These are phyloP conservation scores for Decapterus maruadsi DNA, from an alignment of 2,797 vertebrate genomes.

Conservation along the genomic window DNA sequence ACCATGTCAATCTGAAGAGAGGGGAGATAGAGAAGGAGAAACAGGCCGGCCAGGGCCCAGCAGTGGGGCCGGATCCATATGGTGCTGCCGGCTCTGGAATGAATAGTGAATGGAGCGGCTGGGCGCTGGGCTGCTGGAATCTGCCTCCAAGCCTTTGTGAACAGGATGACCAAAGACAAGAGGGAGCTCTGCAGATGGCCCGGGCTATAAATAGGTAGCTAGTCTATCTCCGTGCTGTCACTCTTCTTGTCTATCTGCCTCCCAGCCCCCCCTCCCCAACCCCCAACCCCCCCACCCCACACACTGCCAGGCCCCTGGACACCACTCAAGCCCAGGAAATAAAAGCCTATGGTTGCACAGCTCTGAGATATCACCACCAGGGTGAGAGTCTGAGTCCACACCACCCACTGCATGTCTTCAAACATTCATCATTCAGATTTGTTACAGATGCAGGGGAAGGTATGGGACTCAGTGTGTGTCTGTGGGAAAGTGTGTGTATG, in stretches of 20 bases:
- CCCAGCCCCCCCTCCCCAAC: slow-evolving; percentile 52
- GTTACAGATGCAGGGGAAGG: slow-evolving; percentile 50
- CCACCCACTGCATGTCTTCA: slow-evolving; percentile 14
- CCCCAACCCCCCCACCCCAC: slow-evolving; percentile 18
- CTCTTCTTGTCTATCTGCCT: slow-evolving; percentile 88
- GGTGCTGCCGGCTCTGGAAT: slow-evolving; percentile 93
- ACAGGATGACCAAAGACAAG: slow-evolving; percentile 94
- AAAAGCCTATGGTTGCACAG: slow-evolving; percentile 61
- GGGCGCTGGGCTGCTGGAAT: slow-evolving; percentile 90
- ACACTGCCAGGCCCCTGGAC: slow-evolving; percentile 71
- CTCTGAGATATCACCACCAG: slow-evolving; percentile 47
- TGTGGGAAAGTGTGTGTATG: slow-evolving; percentile 39
- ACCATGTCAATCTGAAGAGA: slow-evolving; percentile 94
- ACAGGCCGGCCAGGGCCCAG: slow-evolving; percentile 92
- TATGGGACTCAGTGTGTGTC: slow-evolving; percentile 21
- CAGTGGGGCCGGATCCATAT: slow-evolving; percentile 93
- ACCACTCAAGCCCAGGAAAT: slow-evolving; percentile 63
- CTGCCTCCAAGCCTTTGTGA: slow-evolving; percentile 96
- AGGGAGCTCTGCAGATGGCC: slow-evolving; percentile 93
- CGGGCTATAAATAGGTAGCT: slow-evolving; percentile 88
- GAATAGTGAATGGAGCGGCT: slow-evolving; percentile 96
- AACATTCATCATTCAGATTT: slow-evolving; percentile 63
- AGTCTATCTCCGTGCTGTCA: slow-evolving; percentile 87
- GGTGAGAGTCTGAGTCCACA: slow-evolving; percentile 33
- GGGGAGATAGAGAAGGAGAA: slow-evolving; percentile 79